Base-by-base conservation (phyloP, 1,140 invertebrate species). In the Aporrectodea caliginosa region DNA sequence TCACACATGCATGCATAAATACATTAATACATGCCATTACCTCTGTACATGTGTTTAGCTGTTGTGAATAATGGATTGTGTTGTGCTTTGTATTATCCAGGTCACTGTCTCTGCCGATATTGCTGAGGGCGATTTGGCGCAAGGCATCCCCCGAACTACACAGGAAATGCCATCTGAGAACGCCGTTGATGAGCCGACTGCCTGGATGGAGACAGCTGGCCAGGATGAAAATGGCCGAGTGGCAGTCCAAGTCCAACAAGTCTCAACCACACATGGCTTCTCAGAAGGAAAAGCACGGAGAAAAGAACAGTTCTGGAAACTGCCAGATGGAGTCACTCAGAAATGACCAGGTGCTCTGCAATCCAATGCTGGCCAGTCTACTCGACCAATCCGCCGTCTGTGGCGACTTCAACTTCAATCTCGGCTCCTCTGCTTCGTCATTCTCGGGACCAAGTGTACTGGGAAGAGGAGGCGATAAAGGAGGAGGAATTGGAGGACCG, bases 361-460 rank as follows among this genome's bases (percentile, higher is more conserved):
- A 86, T 81, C 86, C 87, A 1, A 80, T 88, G 69, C 80, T 88
- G 73, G 85, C 85, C 30, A 85, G 82, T 43, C 82, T 87, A 14
- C 79, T 87, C 12, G 86, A 87, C 77, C 83, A 84, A 43, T 84
- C 84, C n/a, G 2, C 2, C 31, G 27, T 16, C 2, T 6, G 16
- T 27, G 43, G 22, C 22, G 43, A 58, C 43, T 22, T 22, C 43
- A 58, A 58, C 22, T n/a, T n/a, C n/a, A n/a, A n/a, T n/a, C n/a
- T n/a, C n/a, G n/a, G n/a, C n/a, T n/a, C n/a, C 12, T 74, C 73
- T 0, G 22, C 27, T 32, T n/a, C 73, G 2, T 74, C 73, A 74
- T 31, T n/a, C 73, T 74, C 33, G 29, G 32, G 22, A 27, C 32
- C 69, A 30, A 71, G n/a, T n/a, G n/a, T n/a, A n/a, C n/a, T n/a